Conservation (phyloP, 2,888 invertebrate species). For the Drosophila meridionalis region DNA sequence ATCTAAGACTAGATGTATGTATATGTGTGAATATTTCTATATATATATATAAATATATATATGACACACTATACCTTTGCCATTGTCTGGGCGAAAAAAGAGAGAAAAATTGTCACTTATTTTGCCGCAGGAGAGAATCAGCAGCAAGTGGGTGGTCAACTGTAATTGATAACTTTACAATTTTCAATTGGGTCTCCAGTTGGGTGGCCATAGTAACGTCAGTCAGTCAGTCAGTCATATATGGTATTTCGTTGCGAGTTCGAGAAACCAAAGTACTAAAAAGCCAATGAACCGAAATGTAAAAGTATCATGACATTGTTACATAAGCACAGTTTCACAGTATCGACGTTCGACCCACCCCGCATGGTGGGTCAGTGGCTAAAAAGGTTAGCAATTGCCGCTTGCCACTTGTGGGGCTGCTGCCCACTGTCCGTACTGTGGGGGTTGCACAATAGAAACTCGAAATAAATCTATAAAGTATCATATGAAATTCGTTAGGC, state of each 20-base stretch:
- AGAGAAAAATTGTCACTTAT: constrained; percentile 57
- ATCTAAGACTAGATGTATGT: background rate
- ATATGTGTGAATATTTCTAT: background rate
- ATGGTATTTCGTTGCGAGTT: constrained; percentile 2
- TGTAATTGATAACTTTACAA: constrained; percentile 73
- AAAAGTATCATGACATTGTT: constrained; percentile 65
- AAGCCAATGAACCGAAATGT: constrained; percentile 54
- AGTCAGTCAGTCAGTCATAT: constrained; percentile 20
- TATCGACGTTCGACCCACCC: constrained; percentile 34
- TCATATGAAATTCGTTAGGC: background rate
- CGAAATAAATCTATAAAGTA: background rate
- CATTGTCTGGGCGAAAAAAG: background rate
- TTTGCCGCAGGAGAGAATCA: constrained; percentile 42
- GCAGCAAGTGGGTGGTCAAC: constrained; percentile 25
- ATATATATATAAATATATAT: background rate
- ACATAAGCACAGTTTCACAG: constrained; percentile 41
- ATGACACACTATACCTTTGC: background rate
- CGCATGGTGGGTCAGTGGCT: constrained; percentile 13
- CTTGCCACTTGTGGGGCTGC: constrained; percentile 62
- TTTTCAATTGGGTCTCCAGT: constrained; percentile 39
- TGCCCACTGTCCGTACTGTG: constrained; percentile 13
- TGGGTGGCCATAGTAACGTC: constrained; percentile 43
- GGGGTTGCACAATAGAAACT: background rate
- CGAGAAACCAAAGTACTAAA: constrained; percentile 27
- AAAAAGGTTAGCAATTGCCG: constrained; percentile 40